These are phyloP conservation scores for Phragmatobia fuliginosa DNA, from an alignment of 2,888 invertebrate genomes.

Conservation along the genomic window DNA sequence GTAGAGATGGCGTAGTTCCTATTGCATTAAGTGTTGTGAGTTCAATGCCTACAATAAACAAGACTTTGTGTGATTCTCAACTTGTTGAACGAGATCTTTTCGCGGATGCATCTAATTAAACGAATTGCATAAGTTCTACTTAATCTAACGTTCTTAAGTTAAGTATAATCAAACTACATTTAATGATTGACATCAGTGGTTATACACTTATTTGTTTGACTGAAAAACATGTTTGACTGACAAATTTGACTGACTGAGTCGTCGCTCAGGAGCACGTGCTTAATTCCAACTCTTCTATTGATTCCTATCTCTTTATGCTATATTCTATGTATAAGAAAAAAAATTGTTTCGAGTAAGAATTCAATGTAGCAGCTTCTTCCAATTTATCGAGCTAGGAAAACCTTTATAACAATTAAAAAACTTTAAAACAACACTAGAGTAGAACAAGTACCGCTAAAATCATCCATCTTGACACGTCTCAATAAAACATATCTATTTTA, in stretches of 20 bases:
- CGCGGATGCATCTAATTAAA: background rate
- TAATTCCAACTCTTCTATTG: background rate
- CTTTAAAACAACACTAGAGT: background rate
- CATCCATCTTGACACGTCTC: constrained; percentile 11
- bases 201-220: background rate
- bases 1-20: too few relatives aligned
- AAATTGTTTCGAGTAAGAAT: background rate
- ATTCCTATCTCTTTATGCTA: background rate
- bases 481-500: constrained; percentile 19
- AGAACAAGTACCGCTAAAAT: background rate
- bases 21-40: too few relatives aligned
- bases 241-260: too few relatives aligned
- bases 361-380: background rate
- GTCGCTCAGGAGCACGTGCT: too few relatives aligned
- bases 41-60: too few relatives aligned
- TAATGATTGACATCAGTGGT: background rate
- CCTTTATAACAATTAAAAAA: background rate
- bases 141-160: background rate
- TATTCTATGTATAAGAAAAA: too few relatives aligned
- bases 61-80: too few relatives aligned
- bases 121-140: background rate
- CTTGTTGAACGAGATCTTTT: background rate
- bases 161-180: background rate
- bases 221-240: too few relatives aligned
- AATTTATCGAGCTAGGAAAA: background rate